Evolutionary conservation across 2,797 vertebrate genomes (phyloP).

Genomic region (Sebastes cheni): DNA sequence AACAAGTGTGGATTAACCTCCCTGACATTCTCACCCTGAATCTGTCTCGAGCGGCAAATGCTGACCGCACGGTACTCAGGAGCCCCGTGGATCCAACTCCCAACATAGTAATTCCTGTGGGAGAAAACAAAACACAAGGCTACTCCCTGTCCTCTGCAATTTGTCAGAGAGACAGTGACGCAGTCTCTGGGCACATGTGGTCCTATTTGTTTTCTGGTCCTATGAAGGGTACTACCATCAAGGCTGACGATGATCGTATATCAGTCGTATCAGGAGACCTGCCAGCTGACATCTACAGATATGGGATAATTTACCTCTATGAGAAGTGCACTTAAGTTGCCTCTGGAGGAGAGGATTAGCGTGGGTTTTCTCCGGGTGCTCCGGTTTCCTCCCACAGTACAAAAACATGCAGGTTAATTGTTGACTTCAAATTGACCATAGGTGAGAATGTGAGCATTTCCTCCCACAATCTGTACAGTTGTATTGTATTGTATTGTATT

Average conservation of each 20-base stretch:
- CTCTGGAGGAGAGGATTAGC: no score
- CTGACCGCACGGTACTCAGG: not conserved
- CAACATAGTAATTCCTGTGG: not conserved
- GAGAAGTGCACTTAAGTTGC: not conserved
- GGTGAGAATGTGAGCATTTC: no score
- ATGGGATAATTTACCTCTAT: not conserved
- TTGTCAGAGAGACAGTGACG: not conserved
- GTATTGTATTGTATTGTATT: no score
- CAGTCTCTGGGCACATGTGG: no score
- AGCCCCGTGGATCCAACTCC: not conserved
- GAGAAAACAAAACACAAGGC: no score
- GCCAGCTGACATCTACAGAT: not conserved
- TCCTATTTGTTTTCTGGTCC: not conserved
- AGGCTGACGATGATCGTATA: not conserved
- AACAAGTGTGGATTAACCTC: not conserved
- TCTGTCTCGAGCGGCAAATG: not conserved
- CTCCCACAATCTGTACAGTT: no score
- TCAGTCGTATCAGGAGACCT: not conserved
- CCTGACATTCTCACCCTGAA: not conserved
- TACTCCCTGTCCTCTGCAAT: not conserved
- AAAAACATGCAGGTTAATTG: no score
- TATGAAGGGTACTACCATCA: not conserved
- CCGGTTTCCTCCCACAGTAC: no score
- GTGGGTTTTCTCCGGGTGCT: no score
- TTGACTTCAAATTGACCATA: no score